Conservation (phyloP, 2,797 vertebrate genomes). For the Gastrophryne carolinensis region DNA sequence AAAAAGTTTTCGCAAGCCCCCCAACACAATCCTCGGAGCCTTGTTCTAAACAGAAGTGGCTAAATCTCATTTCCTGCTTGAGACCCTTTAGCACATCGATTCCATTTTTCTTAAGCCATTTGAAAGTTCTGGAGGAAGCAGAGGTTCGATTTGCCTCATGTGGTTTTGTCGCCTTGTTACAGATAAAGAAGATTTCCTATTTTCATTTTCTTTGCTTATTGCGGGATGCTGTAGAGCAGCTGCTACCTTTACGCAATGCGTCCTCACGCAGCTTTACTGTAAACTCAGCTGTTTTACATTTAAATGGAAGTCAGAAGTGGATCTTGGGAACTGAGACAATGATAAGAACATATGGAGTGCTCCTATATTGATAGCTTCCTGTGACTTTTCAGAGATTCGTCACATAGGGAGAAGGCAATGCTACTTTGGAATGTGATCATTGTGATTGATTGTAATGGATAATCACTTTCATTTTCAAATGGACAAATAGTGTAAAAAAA, state of each 20-base stretch:
- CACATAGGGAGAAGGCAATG: too few species aligned
- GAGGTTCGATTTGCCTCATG: not conserved
- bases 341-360: not conserved
- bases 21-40: not conserved
- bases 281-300: not conserved
- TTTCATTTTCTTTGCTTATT: conserved; percentile 40
- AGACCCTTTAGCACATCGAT: not conserved
- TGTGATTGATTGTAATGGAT: too few species aligned
- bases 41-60: not conserved
- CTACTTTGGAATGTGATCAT: too few species aligned
- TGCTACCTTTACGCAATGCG: conserved; percentile 4
- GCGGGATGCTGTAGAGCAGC: conserved; percentile 16
- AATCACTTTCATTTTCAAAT: too few species aligned
- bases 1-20: not conserved
- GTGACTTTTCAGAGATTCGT: too few species aligned
- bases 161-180: conserved; percentile 30
- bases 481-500: too few species aligned
- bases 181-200: conserved; percentile 19
- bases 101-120: conserved; percentile 1
- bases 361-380: not conserved
- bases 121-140: not conserved
- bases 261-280: not conserved
- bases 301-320: not conserved
- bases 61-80: conserved; percentile 6
- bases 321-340: not conserved